Conservation (phyloP, 2,797 vertebrate species). For the Poecilia wingei region DNA sequence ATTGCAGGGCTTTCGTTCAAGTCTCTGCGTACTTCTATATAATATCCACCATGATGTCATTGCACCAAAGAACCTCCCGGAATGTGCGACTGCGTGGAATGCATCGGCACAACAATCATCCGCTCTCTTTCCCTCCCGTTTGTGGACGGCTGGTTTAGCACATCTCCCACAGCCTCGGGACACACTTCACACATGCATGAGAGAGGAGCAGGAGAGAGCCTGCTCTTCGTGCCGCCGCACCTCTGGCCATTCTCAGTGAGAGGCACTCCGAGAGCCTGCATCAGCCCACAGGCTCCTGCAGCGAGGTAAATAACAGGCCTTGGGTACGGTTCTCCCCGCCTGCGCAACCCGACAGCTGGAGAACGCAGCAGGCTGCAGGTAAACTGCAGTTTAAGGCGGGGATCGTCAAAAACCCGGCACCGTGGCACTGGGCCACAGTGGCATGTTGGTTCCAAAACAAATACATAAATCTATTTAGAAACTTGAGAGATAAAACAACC, state of each 20-base stretch:
- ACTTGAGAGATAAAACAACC: constrained; percentile 10
- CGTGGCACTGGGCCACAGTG: constrained; percentile 3
- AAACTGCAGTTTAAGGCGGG: constrained; percentile 33
- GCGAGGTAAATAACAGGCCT: constrained; percentile 53
- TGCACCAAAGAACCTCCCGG: not conserved
- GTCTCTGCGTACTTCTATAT: not conserved
- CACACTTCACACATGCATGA: constrained; percentile 57
- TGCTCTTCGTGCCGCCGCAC: constrained; percentile 27
- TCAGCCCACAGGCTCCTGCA: constrained; percentile 41
- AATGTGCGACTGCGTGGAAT: not conserved
- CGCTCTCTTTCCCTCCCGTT: not conserved
- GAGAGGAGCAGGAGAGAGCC: constrained; percentile 36
- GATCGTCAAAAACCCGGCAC: constrained; percentile 11
- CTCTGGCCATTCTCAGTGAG: constrained; percentile 36
- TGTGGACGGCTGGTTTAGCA: constrained; percentile 13
- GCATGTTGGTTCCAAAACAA: constrained; percentile 19
- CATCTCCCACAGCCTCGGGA: constrained; percentile 41
- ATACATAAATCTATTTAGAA: constrained; percentile 4
- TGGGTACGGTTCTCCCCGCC: constrained; percentile 39
- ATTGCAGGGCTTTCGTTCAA: not conserved
- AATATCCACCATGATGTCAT: not conserved
- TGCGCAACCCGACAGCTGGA: constrained; percentile 18
- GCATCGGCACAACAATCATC: constrained; percentile 2
- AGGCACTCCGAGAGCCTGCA: constrained; percentile 25
- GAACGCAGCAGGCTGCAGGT: constrained; percentile 24